Evolutionary conservation across 2,113 vertebrate genomes (phyloP).

Genomic region (Boleophthalmus pectinirostris): DNA sequence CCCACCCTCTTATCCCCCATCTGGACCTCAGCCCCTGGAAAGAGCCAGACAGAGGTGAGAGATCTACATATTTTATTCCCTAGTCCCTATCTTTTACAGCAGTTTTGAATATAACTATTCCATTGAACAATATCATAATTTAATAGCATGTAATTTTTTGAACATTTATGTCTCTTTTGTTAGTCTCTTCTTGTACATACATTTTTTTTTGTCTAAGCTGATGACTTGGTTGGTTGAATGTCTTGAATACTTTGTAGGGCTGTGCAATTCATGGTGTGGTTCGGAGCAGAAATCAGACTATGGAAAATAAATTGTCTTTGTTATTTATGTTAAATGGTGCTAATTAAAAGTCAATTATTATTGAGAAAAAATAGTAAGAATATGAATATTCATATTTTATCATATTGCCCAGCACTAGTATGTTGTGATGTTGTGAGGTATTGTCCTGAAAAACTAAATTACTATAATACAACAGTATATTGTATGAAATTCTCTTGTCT

Average conservation of each 20-base stretch:
- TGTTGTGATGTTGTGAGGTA: not conserved
- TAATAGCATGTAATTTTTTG: too few relatives aligned
- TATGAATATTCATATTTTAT: not conserved
- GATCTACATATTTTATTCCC: not conserved
- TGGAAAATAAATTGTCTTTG: too few relatives aligned
- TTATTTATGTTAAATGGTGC: too few relatives aligned
- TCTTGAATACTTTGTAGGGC: too few relatives aligned
- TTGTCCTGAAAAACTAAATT: not conserved
- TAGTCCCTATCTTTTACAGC: not conserved
- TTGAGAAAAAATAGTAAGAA: too few relatives aligned
- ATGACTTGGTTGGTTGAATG: too few relatives aligned
- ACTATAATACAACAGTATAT: not conserved
- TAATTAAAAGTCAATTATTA: too few relatives aligned
- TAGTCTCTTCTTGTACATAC: not conserved
- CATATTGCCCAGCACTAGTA: not conserved
- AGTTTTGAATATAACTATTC: too few relatives aligned
- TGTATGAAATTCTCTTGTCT: conserved; percentile 10
- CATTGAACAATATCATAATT: not conserved
- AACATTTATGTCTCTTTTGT: too few relatives aligned
- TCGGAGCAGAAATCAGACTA: too few relatives aligned
- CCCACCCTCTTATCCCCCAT: conserved; percentile 64
- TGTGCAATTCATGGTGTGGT: not conserved
- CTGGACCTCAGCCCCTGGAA: conserved; percentile 77
- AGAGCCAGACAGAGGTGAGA: conserved; percentile 69
- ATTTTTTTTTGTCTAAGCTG: too few relatives aligned